Conservation (phyloP, 2,113 vertebrate genomes). For the Mungos mungo region DNA sequence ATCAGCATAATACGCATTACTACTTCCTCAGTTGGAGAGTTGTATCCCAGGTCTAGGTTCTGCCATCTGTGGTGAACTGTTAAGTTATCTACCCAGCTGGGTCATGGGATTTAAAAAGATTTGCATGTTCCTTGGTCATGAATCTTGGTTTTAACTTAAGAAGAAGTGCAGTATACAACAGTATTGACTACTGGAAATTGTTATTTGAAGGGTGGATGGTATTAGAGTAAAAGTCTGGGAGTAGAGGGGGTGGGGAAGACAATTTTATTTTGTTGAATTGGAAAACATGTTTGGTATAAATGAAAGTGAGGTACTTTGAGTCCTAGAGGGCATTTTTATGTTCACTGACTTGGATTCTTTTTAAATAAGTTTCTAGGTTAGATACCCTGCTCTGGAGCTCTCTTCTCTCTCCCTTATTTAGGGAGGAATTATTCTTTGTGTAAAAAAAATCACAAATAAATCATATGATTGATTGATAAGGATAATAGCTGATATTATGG, state of each 20-base stretch:
- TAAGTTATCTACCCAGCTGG: background rate
- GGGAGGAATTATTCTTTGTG: background rate
- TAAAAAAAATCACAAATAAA: background rate
- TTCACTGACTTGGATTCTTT: background rate
- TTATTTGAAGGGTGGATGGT: background rate
- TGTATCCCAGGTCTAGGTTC: background rate
- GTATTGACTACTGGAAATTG: background rate
- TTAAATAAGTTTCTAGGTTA: background rate
- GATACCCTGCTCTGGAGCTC: background rate
- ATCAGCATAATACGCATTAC: background rate
- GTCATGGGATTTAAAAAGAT: background rate
- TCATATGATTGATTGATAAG: background rate
- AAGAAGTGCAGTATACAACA: background rate
- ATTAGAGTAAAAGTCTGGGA: background rate
- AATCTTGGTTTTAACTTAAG: background rate
- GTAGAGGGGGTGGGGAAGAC: background rate
- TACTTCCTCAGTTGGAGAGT: background rate
- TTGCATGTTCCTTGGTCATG: background rate
- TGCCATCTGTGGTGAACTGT: background rate
- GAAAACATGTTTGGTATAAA: background rate
- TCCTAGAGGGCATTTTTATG: background rate
- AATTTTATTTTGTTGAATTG: background rate
- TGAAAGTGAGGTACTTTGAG: background rate
- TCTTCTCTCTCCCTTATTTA: background rate
- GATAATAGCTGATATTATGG: background rate